Evolutionary conservation across 2,797 vertebrate genomes (phyloP).

Genomic region (Acropternis orthonyx): DNA sequence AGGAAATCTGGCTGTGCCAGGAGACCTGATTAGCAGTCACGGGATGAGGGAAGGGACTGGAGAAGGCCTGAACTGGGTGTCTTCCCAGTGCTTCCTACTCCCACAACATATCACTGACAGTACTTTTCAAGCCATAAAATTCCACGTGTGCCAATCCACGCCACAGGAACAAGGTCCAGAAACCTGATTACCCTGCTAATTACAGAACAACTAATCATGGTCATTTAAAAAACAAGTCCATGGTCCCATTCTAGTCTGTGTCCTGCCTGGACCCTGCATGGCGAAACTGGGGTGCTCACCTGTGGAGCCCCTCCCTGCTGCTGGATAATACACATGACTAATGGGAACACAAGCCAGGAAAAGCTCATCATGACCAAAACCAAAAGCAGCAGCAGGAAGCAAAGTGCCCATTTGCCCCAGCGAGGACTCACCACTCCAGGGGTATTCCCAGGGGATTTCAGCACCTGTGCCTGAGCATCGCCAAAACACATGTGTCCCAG

Average conservation of each 20-base stretch:
- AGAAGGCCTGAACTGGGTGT: neutral
- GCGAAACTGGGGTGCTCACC: neutral
- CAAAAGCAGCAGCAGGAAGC: neutral
- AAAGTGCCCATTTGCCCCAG: no score
- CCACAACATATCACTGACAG: fast-evolving
- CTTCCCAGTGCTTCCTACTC: neutral
- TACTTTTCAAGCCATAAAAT: neutral
- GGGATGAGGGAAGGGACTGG: neutral
- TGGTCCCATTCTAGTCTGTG: neutral
- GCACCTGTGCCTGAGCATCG: fast-evolving
- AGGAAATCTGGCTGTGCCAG: neutral
- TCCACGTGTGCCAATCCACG: neutral
- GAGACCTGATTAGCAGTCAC: neutral
- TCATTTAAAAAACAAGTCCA: neutral
- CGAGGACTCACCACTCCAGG: fast-evolving
- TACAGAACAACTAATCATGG: neutral
- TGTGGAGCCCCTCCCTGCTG: no score
- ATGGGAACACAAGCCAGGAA: fast-evolving
- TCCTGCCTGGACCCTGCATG: fast-evolving
- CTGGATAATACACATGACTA: fast-evolving
- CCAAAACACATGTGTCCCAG: fast-evolving
- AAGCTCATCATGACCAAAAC: neutral
- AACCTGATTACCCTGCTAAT: neutral
- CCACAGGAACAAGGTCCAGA: neutral
- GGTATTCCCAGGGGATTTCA: neutral